These are phyloP conservation scores for Ondatra zibethicus DNA, from an alignment of 2,113 vertebrate genomes.

Conservation along the genomic window DNA sequence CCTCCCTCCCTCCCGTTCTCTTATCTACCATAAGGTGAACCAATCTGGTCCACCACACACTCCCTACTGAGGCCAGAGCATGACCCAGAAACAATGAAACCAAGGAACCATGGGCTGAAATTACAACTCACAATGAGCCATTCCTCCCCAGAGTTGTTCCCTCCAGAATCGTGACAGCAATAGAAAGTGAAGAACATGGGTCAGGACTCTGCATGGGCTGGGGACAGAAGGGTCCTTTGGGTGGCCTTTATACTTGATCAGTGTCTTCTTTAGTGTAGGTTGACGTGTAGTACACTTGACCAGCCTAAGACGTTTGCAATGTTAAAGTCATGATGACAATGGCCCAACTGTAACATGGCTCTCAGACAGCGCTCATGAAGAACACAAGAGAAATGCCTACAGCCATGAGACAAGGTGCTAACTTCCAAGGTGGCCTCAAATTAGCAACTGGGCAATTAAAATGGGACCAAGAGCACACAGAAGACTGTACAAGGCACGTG, in stretches of 20 bases:
- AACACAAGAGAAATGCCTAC: not conserved
- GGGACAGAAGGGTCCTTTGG: too few species aligned
- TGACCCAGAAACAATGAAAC: not conserved
- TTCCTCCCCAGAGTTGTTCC: not conserved
- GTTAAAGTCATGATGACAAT: fast-evolving
- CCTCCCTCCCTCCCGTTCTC: not conserved
- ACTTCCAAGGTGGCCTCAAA: not conserved
- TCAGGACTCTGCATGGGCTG: not conserved
- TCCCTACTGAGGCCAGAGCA: not conserved
- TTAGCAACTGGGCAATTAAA: too few species aligned
- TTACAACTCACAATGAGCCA: not conserved
- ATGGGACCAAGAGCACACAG: too few species aligned
- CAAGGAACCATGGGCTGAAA: not conserved
- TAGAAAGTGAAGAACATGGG: not conserved
- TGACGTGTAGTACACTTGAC: too few species aligned
- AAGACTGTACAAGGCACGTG: fast-evolving
- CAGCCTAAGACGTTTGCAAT: not conserved
- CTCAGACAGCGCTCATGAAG: not conserved
- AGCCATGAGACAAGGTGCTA: fast-evolving
- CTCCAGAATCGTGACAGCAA: not conserved
- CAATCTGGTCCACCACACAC: not conserved
- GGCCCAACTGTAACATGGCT: fast-evolving
- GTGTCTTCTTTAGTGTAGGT: not conserved
- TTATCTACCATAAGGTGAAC: not conserved
- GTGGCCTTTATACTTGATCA: not conserved